phyloP scores from a whole-genome alignment of 2,888 invertebrate genomes.

The Portevinia maculata region DNA sequence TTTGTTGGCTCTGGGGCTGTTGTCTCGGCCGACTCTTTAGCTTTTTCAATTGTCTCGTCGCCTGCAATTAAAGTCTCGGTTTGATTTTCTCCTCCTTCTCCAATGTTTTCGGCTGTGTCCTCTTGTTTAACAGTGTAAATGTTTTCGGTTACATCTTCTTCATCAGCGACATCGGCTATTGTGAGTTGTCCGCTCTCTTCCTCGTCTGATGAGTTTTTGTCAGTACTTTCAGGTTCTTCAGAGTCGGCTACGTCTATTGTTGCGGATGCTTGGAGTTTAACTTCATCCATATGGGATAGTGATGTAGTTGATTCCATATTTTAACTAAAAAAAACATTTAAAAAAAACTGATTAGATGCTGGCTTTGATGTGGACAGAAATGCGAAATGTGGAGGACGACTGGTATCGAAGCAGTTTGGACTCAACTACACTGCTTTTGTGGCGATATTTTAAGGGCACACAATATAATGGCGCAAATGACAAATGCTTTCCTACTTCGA shows the following conservation, averaged over 20 bases:
- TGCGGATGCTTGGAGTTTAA: conserved; percentile 46
- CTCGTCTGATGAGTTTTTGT: conserved; percentile 17
- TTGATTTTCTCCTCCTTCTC: conserved; percentile 5
- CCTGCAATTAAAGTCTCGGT: conserved; percentile 4
- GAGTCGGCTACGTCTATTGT: conserved; percentile 28
- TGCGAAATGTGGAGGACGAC: too few relatives aligned
- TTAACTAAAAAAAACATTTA: conserved; percentile 16
- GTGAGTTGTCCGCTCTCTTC: conserved; percentile 19
- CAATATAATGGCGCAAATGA: too few relatives aligned
- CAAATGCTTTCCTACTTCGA: background rate
- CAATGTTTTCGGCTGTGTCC: conserved; percentile 24
- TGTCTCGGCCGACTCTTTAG: background rate
- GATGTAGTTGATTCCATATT: conserved; percentile 40
- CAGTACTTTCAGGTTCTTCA: conserved; percentile 7
- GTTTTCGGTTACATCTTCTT: conserved; percentile 49
- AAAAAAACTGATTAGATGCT: background rate
- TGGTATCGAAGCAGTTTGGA: too few relatives aligned
- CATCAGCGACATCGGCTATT: conserved; percentile 28
- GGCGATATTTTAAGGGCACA: too few relatives aligned
- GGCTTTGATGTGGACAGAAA: background rate
- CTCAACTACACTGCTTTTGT: too few relatives aligned
- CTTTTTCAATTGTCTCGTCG: conserved; percentile 10
- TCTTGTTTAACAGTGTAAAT: conserved; percentile 37
- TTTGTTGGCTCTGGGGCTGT: too few relatives aligned
- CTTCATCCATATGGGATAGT: conserved; percentile 43